These are phyloP conservation scores for Apogon talboti DNA, from an alignment of 2,797 vertebrate genomes.

Conservation along the genomic window DNA sequence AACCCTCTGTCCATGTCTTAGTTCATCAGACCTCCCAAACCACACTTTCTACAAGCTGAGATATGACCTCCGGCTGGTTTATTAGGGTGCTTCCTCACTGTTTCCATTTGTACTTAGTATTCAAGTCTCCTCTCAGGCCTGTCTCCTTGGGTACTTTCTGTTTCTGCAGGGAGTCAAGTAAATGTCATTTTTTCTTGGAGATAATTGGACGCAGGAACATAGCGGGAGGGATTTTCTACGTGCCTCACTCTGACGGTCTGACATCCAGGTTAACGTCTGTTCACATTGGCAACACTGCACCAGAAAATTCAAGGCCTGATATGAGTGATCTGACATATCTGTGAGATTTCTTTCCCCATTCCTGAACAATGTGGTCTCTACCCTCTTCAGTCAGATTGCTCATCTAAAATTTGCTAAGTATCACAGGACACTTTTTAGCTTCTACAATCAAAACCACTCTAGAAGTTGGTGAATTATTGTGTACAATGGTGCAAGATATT, in stretches of 20 bases:
- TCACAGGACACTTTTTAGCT: no score
- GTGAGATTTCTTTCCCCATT: neutral
- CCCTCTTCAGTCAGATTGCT: conserved; percentile 55
- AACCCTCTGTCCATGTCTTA: neutral
- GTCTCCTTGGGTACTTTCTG: conserved; percentile 53
- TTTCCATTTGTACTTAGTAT: conserved; percentile 60
- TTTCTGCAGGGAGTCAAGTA: conserved; percentile 49
- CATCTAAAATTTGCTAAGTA: conserved; percentile 47
- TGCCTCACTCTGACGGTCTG: conserved; percentile 60
- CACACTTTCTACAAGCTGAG: conserved; percentile 21
- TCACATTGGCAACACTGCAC: conserved; percentile 23
- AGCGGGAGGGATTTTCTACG: conserved; percentile 47
- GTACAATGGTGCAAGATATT: no score
- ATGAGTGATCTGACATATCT: conserved; percentile 42
- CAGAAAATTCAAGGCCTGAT: conserved; percentile 35
- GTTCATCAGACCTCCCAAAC: conserved; percentile 32
- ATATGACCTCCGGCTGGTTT: conserved; percentile 56
- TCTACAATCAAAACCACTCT: no score
- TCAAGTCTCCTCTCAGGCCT: conserved; percentile 46
- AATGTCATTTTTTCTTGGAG: conserved; percentile 64
- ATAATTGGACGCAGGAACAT: conserved; percentile 75
- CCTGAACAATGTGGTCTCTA: conserved; percentile 18
- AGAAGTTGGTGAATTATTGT: no score
- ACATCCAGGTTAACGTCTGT: conserved; percentile 62
- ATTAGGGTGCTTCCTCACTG: conserved; percentile 34